Evolutionary conservation across 2,888 invertebrate species (phyloP), one percentile per base, ranked within the genome.

Genomic region (Parapristionchus giblindavisi): DNA sequence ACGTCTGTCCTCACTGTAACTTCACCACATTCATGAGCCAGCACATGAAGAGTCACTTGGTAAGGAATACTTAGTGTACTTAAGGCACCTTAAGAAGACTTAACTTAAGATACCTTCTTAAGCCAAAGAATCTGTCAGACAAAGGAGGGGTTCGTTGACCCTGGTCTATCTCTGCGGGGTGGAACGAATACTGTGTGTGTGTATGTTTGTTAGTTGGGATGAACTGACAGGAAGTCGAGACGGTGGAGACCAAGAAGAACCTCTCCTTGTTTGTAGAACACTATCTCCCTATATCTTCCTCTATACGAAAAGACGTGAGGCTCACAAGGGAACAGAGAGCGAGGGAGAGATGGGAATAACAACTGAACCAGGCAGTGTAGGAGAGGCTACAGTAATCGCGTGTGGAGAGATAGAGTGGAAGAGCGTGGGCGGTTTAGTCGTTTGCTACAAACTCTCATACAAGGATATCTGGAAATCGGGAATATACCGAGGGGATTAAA

Each of bases 1-100:
- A 87, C 79, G 80, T 83, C 24, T 87, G 87, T 61, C 87, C 87
- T 17, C 87, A 87, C 60, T 87, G 87, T 78, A 87, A 87, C 75
- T 87, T 87, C 80, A 85, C 84, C 48, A 87, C 87, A 24, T 84
- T 79, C 78, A 87, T 87, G 87, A 85, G 85, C 63, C 87, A 87
- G 78, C 87, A 87, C 76, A 87, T 87, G 87, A 87, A 86, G 79
- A 85, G 85, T 70, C 87, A 87, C 78, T 79, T 87, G 82, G 87
- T 87, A 76, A 72, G 84, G 75, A 14, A 40, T 24, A 21, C 29
- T 36, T 61, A 48, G 21, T 52, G n/a, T n/a, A n/a, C n/a, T n/a
- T n/a, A n/a, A n/a, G n/a, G n/a, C n/a, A n/a, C n/a, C n/a, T n/a
- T n/a, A n/a, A n/a, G n/a, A n/a, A n/a, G n/a, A n/a, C n/a, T n/a